Base-by-base conservation (phyloP, 2,113 vertebrate species). In the Capreolus pygargus region DNA sequence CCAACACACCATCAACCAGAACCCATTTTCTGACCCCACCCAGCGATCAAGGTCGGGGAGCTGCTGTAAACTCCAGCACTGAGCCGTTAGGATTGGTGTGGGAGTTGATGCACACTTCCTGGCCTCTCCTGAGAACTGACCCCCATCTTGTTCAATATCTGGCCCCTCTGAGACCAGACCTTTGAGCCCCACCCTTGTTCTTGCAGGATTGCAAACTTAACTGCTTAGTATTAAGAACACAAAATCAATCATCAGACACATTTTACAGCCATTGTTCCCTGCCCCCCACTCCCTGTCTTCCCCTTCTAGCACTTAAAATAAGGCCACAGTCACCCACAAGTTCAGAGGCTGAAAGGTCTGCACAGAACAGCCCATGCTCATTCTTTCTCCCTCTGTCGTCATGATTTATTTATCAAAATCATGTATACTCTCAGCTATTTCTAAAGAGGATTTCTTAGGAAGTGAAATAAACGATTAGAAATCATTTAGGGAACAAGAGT, bases 391-490 rank as follows among this genome's bases (percentile, higher is more conserved):
- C 93, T 93, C 12, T 83, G 33, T 78, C 67, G 11, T 96, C 90
- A 98, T 74, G 94, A 91, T 85, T 95, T 28, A 95, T 98, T 91
- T 88, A 98, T 97, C 21, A 76, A 76, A 76, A 76, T 39, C 85
- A 98, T 95, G 95, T 94, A 97, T 86, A 74, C 52, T 12, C 47
- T 67, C 45, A 33, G 84, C 89, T 91, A 47, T 91, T 95, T 95
- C 93, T 86, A 97, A 98, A 94, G 82, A 83, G 60, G 93, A 86
- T 84, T 94, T 93, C 95, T 97, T 91, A 86, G 94, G 67, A 96
- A 91, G 70, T 83, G 36, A 97, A 95, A 96, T 83, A 94, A 96
- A 96, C 2, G 88, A 91, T 83, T 81, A 90, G 96, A 95, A 97
- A 84, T 55, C 88, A 95, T 36, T 95, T 90, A 76, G 36, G 95